These are phyloP conservation scores for Watsonalla cultraria DNA, from an alignment of 2,888 invertebrate genomes.

Conservation along the genomic window DNA sequence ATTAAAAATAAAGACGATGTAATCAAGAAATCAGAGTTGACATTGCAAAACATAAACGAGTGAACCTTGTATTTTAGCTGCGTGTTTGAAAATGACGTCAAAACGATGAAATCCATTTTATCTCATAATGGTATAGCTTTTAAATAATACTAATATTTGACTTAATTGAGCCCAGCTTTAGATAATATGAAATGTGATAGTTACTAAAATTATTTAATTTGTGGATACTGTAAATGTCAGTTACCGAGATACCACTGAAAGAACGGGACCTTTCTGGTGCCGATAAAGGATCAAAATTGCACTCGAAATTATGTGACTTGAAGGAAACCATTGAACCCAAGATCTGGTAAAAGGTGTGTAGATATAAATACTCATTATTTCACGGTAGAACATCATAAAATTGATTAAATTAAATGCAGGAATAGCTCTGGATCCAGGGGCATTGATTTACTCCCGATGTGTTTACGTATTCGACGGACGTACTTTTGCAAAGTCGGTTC, in stretches of 20 bases:
- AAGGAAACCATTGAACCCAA: too few relatives aligned
- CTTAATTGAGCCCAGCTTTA: not conserved
- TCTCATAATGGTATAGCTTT: not conserved
- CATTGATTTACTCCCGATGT: constrained; percentile 67
- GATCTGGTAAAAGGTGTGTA: constrained; percentile 13
- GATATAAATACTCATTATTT: constrained; percentile 48
- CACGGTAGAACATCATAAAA: constrained; percentile 59
- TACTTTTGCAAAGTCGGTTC: constrained; percentile 51
- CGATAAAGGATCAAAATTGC: too few relatives aligned
- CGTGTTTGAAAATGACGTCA: not conserved
- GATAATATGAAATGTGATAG: not conserved
- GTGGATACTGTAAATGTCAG: not conserved
- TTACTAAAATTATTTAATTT: not conserved
- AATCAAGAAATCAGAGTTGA: not conserved
- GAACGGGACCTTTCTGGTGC: not conserved
- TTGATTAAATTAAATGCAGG: constrained; percentile 54
- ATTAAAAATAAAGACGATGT: not conserved
- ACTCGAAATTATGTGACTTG: too few relatives aligned
- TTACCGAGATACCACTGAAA: not conserved
- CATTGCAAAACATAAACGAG: not conserved
- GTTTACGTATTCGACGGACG: constrained; percentile 62
- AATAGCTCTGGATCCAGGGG: constrained; percentile 36
- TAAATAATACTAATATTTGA: not conserved
- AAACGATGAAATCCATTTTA: not conserved
- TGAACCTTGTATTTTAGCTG: not conserved